Base-by-base conservation (phyloP, 2,113 vertebrate genomes). In the Hyperoodon ampullatus region DNA sequence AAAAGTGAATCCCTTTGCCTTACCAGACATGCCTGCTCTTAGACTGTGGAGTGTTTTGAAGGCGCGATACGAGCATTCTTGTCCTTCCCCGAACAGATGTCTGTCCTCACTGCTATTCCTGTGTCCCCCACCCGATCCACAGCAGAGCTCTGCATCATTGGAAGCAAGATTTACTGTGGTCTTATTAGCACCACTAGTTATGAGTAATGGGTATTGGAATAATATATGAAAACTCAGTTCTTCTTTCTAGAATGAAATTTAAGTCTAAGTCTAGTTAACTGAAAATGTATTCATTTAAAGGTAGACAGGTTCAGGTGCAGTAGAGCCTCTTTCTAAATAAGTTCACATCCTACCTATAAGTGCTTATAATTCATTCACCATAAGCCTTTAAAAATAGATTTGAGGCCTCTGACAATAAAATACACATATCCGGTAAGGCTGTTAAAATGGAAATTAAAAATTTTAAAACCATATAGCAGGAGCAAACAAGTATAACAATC, bases 401-500 rank as follows among this genome's bases (percentile, higher is more conserved):
- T 80, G 53, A 90, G 71, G 50, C 24, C 50, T 53, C 42, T 87
- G 44, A 84, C 23, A 88, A 42, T 97, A 77, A 88, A 93, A 58
- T 50, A 39, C 21, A 44, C 7, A 15, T 75, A 74, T n/a, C 30
- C 24, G 91, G 50, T 92, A 70, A 90, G 28, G 44, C 44, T 90
- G 24, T 77, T 88, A 90, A 90, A 93, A 42, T 86, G 47, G 44
- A 68, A 94, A 77, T 93, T 94, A 95, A 97, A 95, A 81, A 23
- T 47, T 82, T 90, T 16, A 39, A 94, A 89, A 42, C 30, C 11
- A 63, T 65, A 30, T 89, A 88, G 55, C 42, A 92, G 68, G 15
- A 68, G 23, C 55, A 96, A 90, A 74, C 14, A 94, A 75, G 55
- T 42, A 47, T 80, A 92, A 55, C 35, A 61, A 84, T 88, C 47